Percentiles rank a stretch among this genome's conserved stretches.
Evolutionary conservation across 1,140 invertebrate genomes (phyloP).

Genomic region (Uloborus diversus): DNA sequence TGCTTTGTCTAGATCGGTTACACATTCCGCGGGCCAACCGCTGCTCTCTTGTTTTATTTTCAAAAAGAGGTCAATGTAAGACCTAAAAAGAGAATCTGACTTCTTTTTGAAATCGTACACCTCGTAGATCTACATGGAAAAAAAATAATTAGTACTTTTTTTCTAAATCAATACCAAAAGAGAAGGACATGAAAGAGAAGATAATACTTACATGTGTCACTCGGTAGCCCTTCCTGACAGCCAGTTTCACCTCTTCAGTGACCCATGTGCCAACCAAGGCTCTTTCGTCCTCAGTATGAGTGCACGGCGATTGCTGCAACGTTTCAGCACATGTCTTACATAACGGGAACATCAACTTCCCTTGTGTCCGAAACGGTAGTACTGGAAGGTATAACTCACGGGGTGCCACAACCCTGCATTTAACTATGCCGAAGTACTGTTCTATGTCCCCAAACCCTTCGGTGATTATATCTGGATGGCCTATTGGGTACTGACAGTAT

Average conservation of each 20-base stretch:
- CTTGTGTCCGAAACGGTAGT: neutral
- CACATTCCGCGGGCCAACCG: constrained; percentile 22
- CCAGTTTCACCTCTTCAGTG: too few species aligned
- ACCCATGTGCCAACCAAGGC: too few species aligned
- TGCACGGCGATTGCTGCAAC: too few species aligned
- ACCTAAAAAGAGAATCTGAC: constrained; percentile 48
- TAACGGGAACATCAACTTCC: neutral
- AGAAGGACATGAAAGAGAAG: too few species aligned
- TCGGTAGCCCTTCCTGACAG: too few species aligned
- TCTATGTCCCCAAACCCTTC: neutral
- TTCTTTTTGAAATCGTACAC: constrained; percentile 57
- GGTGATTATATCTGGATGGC: neutral
- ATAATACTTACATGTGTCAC: too few species aligned
- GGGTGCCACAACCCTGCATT: neutral
- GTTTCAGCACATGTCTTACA: neutral
- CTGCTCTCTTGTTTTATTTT: constrained; percentile 51
- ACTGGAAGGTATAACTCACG: neutral
- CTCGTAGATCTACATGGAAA: constrained; percentile 55
- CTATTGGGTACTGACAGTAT: neutral
- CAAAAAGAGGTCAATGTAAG: constrained; percentile 58
- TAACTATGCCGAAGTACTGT: neutral
- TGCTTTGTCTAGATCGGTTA: neutral
- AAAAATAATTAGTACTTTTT: too few species aligned
- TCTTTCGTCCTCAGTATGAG: too few species aligned
- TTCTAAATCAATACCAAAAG: too few species aligned